Conservation (phyloP, 2,113 vertebrate species). For the Lophius piscatorius region DNA sequence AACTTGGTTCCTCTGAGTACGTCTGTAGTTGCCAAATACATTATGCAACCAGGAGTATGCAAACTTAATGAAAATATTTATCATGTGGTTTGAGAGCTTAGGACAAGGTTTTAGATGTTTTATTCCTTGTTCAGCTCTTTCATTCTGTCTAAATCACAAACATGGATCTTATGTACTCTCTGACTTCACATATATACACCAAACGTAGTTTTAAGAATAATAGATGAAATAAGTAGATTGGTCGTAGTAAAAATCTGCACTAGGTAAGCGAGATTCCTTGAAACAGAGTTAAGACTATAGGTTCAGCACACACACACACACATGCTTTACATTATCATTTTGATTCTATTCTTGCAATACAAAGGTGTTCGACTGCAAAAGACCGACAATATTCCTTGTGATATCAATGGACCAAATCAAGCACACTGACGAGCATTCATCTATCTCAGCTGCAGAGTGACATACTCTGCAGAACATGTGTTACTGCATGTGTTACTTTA, state of each 20-base stretch:
- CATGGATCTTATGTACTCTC: slow-evolving; percentile 56
- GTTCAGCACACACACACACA: slow-evolving; percentile 52
- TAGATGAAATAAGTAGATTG: slow-evolving; percentile 59
- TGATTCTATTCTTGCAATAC: slow-evolving; percentile 38
- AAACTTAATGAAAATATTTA: slow-evolving; percentile 37
- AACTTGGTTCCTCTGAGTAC: slow-evolving; percentile 27
- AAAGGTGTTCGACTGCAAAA: slow-evolving; percentile 40
- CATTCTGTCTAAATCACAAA: slow-evolving; percentile 39
- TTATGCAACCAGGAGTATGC: slow-evolving; percentile 31
- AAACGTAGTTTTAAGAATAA: slow-evolving; percentile 62
- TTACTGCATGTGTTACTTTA: slow-evolving; percentile 51
- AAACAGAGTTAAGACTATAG: slow-evolving; percentile 51
- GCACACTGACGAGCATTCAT: slow-evolving; percentile 69
- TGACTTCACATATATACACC: slow-evolving; percentile 54
- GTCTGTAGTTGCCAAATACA: slow-evolving; percentile 73
- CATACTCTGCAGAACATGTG: slow-evolving; percentile 57
- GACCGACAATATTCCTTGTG: slow-evolving; percentile 55
- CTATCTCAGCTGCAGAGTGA: slow-evolving; percentile 62
- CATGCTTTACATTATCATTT: slow-evolving; percentile 49
- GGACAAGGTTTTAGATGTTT: slow-evolving; percentile 36
- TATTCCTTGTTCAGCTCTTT: slow-evolving; percentile 37
- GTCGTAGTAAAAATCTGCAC: slow-evolving; percentile 48
- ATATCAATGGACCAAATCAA: slow-evolving; percentile 78
- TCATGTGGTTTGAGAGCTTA: slow-evolving; percentile 33
- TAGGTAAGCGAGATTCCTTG: slow-evolving; percentile 50